phyloP scores from a whole-genome alignment of 2,888 invertebrate genomes.

The Peribatodes rhomboidaria region DNA sequence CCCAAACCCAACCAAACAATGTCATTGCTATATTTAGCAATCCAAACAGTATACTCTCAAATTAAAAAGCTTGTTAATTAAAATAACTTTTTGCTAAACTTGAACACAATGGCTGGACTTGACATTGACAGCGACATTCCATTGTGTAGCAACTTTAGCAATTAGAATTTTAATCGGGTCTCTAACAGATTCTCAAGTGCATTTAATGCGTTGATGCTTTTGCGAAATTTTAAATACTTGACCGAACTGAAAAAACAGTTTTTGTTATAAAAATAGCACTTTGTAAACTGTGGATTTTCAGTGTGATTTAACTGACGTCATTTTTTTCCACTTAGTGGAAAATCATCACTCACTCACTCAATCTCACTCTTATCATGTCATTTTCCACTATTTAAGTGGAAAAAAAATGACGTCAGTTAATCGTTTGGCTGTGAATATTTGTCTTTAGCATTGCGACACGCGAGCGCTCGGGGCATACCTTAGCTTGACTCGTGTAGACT shows the following conservation, averaged over 20 bases:
- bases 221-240: not conserved
- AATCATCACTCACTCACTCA: too few species aligned
- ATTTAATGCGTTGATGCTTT: slow-evolving; percentile 10
- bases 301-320: too few species aligned
- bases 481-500: not conserved
- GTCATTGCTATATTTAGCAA: slow-evolving; percentile 23
- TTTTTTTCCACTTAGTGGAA: too few species aligned
- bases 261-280: too few species aligned
- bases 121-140: slow-evolving; percentile 43
- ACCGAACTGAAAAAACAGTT: too few species aligned
- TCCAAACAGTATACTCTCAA: slow-evolving; percentile 19
- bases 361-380: too few species aligned
- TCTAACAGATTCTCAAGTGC: slow-evolving; percentile 29
- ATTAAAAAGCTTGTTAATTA: slow-evolving; percentile 34
- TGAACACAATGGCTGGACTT: slow-evolving; percentile 42
- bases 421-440: slow-evolving; percentile 20
- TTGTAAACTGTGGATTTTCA: too few species aligned
- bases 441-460: slow-evolving; percentile 31
- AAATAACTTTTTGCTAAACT: slow-evolving; percentile 28
- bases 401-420: too few species aligned
- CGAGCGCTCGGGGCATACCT: slow-evolving; percentile 14
- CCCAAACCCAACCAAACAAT: slow-evolving; percentile 14
- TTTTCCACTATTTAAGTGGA: too few species aligned
- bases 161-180: slow-evolving; percentile 36
- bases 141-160: slow-evolving; percentile 45